phyloP scores from a whole-genome alignment of 2,797 vertebrate genomes.

The Silurus lanzhouensis region DNA sequence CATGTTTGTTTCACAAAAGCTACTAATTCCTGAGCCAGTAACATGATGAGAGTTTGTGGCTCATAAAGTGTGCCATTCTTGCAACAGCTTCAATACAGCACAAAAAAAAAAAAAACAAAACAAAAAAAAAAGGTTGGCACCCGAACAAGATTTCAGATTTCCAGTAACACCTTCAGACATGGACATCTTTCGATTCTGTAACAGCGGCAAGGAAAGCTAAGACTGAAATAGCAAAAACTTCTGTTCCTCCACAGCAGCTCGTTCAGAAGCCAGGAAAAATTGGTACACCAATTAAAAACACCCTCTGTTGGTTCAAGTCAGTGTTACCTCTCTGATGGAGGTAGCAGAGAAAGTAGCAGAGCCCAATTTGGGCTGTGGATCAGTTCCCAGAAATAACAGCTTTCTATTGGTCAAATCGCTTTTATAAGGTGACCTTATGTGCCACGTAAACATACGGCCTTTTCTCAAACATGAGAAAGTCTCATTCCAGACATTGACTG shows the following conservation, averaged over 20 bases:
- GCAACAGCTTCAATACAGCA: slow-evolving; percentile 35
- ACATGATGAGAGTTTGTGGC: neutral
- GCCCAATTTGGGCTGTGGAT: slow-evolving; percentile 60
- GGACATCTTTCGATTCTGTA: slow-evolving; percentile 25
- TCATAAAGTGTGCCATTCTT: slow-evolving; percentile 38
- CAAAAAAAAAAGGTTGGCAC: slow-evolving; percentile 40
- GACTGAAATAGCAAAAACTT: slow-evolving; percentile 40
- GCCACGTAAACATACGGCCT: slow-evolving; percentile 16
- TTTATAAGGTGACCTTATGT: slow-evolving; percentile 24
- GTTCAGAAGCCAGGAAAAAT: neutral
- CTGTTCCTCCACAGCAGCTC: slow-evolving; percentile 20
- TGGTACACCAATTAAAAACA: neutral
- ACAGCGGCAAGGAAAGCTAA: slow-evolving; percentile 33
- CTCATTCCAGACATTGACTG: slow-evolving; percentile 55
- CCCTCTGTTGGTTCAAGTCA: slow-evolving; percentile 31
- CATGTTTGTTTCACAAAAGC: slow-evolving; percentile 28
- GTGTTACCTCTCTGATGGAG: slow-evolving; percentile 35
- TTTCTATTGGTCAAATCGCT: slow-evolving; percentile 51
- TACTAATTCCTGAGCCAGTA: slow-evolving; percentile 20
- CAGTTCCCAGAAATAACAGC: slow-evolving; percentile 48
- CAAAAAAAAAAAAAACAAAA: neutral
- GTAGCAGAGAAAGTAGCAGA: slow-evolving; percentile 57
- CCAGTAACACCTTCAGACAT: slow-evolving; percentile 56
- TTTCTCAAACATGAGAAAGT: slow-evolving; percentile 56
- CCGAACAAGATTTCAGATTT: slow-evolving; percentile 12